Evolutionary conservation across 2,113 vertebrate species (phyloP), one percentile per base, ranked within the genome.

Genomic region (Octodon degus): DNA sequence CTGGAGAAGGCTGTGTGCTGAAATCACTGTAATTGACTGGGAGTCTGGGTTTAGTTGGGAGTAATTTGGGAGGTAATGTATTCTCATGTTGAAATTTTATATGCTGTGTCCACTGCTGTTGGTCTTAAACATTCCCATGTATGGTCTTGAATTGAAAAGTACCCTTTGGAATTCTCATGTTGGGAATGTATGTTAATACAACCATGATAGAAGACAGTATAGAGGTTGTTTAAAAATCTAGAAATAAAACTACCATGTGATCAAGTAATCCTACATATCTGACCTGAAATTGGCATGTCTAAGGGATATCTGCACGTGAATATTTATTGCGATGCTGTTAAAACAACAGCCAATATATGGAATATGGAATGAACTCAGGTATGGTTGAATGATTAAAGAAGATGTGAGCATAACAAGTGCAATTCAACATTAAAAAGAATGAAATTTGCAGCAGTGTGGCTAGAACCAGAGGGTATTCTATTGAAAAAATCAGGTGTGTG

Each of bases 21-120:
- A 17, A 37, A 72, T 20, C 20, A 72, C 34, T n/a, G 34, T 70
- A 16, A 2, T 20, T 37, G 6, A n/a, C 32, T 58, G 43, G 68
- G 62, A 79, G 11, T 72, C 86, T 82, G 32, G 80, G 55, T 58
- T 19, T 67, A 17, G 58, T 67, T 92, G 37, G 68, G 27, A 72
- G 11, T 4, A 87, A n/a, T 74, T 24, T 17, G 74, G 32, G 40
- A 81, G 47, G 63, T 62, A 84, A 80, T 68, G 83, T 27, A 63
- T 27, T 76, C 19, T 67, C 37, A 27, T 87, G 37, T 62, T 50
- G 88, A 74, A 32, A 43, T 84, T 94, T 83, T 88, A 37, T 14
- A 22, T 63, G 13, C 7, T 3, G 0, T 24, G 1, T 62, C 6
- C 6, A 50, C 1, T 68, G 16, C 1, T 43, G 6, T 85, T 74